Evolutionary conservation across 1,140 invertebrate genomes (phyloP), one percentile per base, ranked within the genome.

Genomic region (Oreohelix idahoensis): DNA sequence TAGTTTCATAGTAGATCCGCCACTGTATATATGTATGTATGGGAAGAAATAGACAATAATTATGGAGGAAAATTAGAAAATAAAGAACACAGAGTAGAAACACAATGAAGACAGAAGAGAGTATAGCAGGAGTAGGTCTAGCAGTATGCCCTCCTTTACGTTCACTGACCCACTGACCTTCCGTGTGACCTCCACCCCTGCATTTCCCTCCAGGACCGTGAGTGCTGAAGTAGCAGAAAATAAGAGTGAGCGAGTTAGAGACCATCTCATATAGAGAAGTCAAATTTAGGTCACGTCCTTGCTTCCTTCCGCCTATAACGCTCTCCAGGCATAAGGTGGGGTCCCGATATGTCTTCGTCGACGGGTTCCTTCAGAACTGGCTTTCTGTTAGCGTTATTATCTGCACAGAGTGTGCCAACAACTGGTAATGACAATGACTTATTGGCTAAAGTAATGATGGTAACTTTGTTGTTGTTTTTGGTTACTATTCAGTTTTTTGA

Each of bases 101-200:
- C 8, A 49, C n/a, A n/a, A n/a, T n/a, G 45, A 49, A 49, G 45
- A 49, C n/a, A 49, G 45, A 49, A 49, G 45, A 49, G 17, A 49
- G 17, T 8, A 17, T 49, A 49, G 17, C 45, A 49, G n/a, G n/a
- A n/a, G 20, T n/a, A 66, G n/a, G 29, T 5, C 23, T 32, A 32
- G 63, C 29, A 10, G 63, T 32, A 5, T 29, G 4, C 17, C n/a
- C 51, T 35, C 8, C 29, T 66, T 29, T 17, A 32, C 63, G 63
- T 66, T 66, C 63, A 66, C 63, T 66, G 63, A 66, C 63, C 63
- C 63, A 66, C 63, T 66, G 29, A 66, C 63, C 63, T 66, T 66
- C n/a, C 29, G 63, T 32, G 63, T 66, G 63, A 66, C n/a, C 63
- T 66, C 63, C 63, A 66, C 63, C 63, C 63, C 63, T 32, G 63